Evolutionary conservation across 2,888 invertebrate genomes (phyloP).

Genomic region (Caenorhabditis sp.): DNA sequence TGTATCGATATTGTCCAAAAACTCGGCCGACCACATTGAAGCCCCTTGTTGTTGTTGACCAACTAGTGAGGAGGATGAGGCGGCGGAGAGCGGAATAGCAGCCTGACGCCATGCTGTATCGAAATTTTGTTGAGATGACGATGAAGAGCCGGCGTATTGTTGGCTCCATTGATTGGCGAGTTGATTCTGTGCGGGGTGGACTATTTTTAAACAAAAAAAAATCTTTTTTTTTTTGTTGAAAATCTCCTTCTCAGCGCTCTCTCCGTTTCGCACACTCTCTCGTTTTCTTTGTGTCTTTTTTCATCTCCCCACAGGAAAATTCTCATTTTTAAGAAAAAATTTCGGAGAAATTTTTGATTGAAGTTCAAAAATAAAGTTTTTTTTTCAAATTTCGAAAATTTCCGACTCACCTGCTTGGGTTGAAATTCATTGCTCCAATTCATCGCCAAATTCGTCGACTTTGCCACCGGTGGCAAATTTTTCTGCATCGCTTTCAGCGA

Average conservation of each 20-base stretch:
- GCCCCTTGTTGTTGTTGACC: not conserved
- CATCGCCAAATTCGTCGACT: slow-evolving; percentile 29
- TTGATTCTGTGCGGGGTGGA: too few relatives aligned
- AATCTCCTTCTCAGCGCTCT: too few relatives aligned
- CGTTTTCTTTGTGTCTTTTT: too few relatives aligned
- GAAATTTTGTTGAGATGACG: not conserved
- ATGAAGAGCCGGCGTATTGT: slow-evolving; percentile 34
- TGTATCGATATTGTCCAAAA: slow-evolving; percentile 55
- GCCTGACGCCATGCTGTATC: slow-evolving; percentile 27
- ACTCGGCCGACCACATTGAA: slow-evolving; percentile 64
- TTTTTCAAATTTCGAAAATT: too few relatives aligned
- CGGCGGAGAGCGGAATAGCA: slow-evolving; percentile 3
- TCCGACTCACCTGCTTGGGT: slow-evolving; percentile 30
- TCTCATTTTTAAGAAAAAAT: too few relatives aligned
- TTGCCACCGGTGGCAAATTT: slow-evolving; percentile 42
- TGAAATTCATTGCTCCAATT: slow-evolving; percentile 54
- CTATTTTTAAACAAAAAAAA: too few relatives aligned
- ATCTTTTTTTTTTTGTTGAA: too few relatives aligned
- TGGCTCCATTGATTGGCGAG: slow-evolving; percentile 51
- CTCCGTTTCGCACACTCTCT: too few relatives aligned
- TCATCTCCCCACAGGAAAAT: too few relatives aligned
- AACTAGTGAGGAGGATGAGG: not conserved
- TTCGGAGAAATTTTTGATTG: too few relatives aligned
- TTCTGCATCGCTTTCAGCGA: slow-evolving; percentile 52
- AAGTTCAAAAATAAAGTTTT: too few relatives aligned